Percentiles rank a stretch among this genome's conserved stretches.
Conservation (phyloP, 2,797 vertebrate species). For the Columba guinea region DNA sequence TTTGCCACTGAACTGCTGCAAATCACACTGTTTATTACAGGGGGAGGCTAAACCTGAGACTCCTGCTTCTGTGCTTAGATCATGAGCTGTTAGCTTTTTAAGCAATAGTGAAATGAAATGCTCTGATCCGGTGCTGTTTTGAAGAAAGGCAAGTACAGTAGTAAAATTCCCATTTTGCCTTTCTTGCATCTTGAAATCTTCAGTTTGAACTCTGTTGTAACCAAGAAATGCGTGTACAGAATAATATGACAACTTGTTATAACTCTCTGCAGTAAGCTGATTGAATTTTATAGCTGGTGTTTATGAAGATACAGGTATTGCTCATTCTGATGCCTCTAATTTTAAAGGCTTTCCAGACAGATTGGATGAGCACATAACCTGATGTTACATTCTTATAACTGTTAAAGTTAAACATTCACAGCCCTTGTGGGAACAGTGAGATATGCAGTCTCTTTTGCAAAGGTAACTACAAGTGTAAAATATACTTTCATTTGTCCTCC, state of each 20-base stretch:
- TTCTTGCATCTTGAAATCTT: neutral
- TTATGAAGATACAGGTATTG: constrained; percentile 52
- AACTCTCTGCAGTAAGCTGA: neutral
- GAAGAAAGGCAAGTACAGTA: neutral
- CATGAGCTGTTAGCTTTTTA: neutral
- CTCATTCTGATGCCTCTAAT: constrained; percentile 46
- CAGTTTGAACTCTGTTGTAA: neutral
- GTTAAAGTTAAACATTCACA: constrained; percentile 32
- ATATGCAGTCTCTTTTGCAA: neutral
- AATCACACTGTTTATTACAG: neutral
- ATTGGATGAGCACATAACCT: constrained; percentile 52
- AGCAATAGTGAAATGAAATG: neutral
- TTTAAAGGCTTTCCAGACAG: constrained; percentile 54
- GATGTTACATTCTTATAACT: constrained; percentile 39
- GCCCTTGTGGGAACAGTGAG: constrained; percentile 37
- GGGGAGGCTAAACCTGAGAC: neutral
- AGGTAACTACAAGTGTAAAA: constrained; percentile 45
- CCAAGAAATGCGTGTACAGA: neutral
- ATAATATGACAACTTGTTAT: neutral
- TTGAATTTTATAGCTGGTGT: constrained; percentile 27
- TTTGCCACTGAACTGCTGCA: neutral
- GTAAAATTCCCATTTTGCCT: neutral
- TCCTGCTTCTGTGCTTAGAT: neutral
- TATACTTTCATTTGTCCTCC: constrained; percentile 43
- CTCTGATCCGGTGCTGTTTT: neutral